Base-by-base conservation (phyloP, 2,113 vertebrate genomes). In the Microcebus lehilahytsara region DNA sequence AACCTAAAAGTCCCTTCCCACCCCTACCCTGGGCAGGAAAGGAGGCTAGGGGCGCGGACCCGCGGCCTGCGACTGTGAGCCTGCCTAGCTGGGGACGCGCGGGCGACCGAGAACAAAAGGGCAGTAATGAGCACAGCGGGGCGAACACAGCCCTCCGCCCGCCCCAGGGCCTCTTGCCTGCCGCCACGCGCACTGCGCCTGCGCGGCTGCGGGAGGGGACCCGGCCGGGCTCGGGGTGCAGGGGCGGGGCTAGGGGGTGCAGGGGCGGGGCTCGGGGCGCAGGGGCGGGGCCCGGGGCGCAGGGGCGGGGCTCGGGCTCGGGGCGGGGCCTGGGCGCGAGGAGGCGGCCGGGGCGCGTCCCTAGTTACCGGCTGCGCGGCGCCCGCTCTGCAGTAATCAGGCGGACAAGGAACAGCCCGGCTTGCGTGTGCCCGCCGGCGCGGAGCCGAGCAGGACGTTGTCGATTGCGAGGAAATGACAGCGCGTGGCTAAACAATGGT, bases 381-480 rank as follows among this genome's bases (percentile, higher is more conserved):
- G 32, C 58, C 14, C 3, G 30, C 34, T 23, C 46, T 0, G 30
- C 87, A 49, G 0, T 0, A 66, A 86, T 49, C 49, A 56, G 88
- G 32, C 49, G 5, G 42, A 83, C 20, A 46, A 81, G 46, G 7
- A 79, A 77, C 95, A 95, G 53, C 40, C 5, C 93, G 16, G 40
- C 88, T 96, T 90, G 95, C 97, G 53, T 91, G 87, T 81, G 91
- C 83, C 37, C 62, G 90, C 2, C 74, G 20, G 79, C 95, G 91
- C 92, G 69, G 69, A 97, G 85, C 62, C 17, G 81, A 97, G 97
- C 80, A 60, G 84, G 92, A 98, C 98, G 97, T 97, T 93, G 97
- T 93, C 97, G 96, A 95, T 97, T 92, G 97, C 74, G 60, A 88
- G 89, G 97, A 98, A 98, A 98, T 93, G 90, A 78, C 96, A 93